phyloP scores from a whole-genome alignment of 2,113 vertebrate species.

The Lonchura striata region DNA sequence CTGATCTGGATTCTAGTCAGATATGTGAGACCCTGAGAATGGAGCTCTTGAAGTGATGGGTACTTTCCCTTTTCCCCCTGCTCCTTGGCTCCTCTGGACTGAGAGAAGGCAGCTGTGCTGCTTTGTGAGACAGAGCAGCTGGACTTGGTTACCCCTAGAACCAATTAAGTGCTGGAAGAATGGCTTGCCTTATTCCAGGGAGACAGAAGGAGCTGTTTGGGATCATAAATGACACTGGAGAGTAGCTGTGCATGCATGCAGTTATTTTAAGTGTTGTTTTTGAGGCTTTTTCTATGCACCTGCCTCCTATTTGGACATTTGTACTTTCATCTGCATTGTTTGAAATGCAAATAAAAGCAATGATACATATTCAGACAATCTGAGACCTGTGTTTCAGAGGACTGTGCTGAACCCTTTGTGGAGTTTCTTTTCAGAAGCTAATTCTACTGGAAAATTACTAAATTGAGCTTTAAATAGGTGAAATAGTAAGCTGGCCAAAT shows the following conservation, averaged over 20 bases:
- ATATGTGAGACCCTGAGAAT: constrained; percentile 37
- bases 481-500: not conserved
- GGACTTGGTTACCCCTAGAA: constrained; percentile 43
- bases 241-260: not conserved
- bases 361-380: constrained; percentile 1
- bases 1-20: constrained; percentile 40
- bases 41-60: constrained; percentile 9
- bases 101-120: constrained; percentile 49
- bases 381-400: not conserved
- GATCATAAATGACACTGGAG: constrained; percentile 4
- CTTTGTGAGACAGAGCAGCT: constrained; percentile 40
- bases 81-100: not conserved
- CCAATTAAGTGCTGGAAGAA: constrained; percentile 35
- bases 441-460: not conserved
- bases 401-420: not conserved
- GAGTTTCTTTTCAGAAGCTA: not conserved
- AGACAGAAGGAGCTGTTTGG: constrained; percentile 6
- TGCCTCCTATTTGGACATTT: not conserved
- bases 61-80: not conserved
- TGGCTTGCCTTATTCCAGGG: not conserved
- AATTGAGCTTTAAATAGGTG: not conserved
- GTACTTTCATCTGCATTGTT: constrained; percentile 16
- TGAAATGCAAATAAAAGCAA: constrained; percentile 55
- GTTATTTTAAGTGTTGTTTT: not conserved
- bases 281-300: constrained; percentile 25